Percentiles rank a stretch among this genome's conserved stretches.
These are phyloP conservation scores for Eupeodes corollae DNA, from an alignment of 1,140 invertebrate genomes.

Conservation along the genomic window DNA sequence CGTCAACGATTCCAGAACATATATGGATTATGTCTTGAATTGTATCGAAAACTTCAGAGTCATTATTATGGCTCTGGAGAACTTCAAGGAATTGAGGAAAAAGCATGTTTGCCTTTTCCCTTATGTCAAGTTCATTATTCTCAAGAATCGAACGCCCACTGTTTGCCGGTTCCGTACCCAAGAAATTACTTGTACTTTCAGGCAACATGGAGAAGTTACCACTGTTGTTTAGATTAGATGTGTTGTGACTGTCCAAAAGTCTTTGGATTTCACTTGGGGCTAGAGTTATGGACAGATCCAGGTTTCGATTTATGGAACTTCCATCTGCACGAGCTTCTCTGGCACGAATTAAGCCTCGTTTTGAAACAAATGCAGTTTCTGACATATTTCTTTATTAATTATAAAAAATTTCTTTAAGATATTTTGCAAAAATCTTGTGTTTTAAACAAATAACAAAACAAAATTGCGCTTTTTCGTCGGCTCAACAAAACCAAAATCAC, in stretches of 20 bases:
- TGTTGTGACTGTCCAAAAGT: conserved; percentile 1
- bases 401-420: background rate
- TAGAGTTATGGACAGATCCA: conserved; percentile 6
- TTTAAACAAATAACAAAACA: too few relatives aligned
- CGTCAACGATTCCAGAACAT: conserved; percentile 38
- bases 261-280: conserved; percentile 5
- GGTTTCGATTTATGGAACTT: background rate
- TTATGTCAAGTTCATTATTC: background rate
- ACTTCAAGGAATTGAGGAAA: conserved; percentile 49
- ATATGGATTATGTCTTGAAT: conserved; percentile 46
- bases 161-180: background rate
- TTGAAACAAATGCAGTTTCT: conserved; percentile 3
- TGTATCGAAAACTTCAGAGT: conserved; percentile 45
- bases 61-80: conserved; percentile 41
- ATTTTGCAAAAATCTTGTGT: too few relatives aligned
- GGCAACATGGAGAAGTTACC: background rate
- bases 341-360: conserved; percentile 3
- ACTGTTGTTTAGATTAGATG: background rate
- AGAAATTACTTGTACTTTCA: background rate
- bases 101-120: conserved; percentile 40
- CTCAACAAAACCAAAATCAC: too few relatives aligned
- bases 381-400: conserved; percentile 4
- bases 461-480: too few relatives aligned
- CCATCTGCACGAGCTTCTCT: background rate
- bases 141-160: conserved; percentile 3